Conservation (phyloP, 2,113 vertebrate species). For the Dicerorhinus sumatrensis region DNA sequence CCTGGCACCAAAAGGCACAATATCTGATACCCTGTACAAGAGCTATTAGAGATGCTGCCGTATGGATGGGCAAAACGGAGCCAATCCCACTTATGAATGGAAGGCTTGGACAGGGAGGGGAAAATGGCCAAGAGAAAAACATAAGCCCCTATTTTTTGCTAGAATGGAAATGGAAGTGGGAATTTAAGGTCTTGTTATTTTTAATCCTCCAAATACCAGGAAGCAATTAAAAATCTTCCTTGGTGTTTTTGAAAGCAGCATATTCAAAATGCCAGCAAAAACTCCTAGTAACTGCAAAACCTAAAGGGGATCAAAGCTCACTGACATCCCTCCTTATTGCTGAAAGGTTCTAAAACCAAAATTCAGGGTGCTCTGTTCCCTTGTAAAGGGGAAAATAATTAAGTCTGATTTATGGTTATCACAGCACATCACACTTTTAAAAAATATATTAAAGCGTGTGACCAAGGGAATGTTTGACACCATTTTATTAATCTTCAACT, state of each 20-base stretch:
- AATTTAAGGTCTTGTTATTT: conserved; percentile 61
- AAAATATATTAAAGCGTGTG: conserved; percentile 55
- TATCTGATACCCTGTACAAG: conserved; percentile 89
- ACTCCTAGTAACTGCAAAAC: conserved; percentile 73
- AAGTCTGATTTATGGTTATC: conserved; percentile 54
- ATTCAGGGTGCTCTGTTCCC: conserved; percentile 72
- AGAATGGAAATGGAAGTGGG: conserved; percentile 58
- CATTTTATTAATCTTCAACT: conserved; percentile 95
- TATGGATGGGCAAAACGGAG: conserved; percentile 75
- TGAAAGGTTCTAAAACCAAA: conserved; percentile 71
- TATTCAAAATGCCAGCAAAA: conserved; percentile 76
- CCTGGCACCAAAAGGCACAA: conserved; percentile 90
- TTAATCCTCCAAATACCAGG: conserved; percentile 67
- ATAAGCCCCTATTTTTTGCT: conserved; percentile 43
- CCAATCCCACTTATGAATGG: conserved; percentile 53
- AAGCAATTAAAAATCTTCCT: conserved; percentile 68
- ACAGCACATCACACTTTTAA: conserved; percentile 72
- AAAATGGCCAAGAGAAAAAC: conserved; percentile 36
- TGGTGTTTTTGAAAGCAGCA: conserved; percentile 67
- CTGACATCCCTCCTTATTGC: conserved; percentile 78
- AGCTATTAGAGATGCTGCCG: conserved; percentile 84
- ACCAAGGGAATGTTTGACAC: conserved; percentile 94
- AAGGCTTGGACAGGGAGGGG: conserved; percentile 64
- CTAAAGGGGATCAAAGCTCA: conserved; percentile 71
- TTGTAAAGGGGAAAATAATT: conserved; percentile 61